phyloP scores from a whole-genome alignment of 2,888 invertebrate species.

The Carpatolechia fugitivella region DNA sequence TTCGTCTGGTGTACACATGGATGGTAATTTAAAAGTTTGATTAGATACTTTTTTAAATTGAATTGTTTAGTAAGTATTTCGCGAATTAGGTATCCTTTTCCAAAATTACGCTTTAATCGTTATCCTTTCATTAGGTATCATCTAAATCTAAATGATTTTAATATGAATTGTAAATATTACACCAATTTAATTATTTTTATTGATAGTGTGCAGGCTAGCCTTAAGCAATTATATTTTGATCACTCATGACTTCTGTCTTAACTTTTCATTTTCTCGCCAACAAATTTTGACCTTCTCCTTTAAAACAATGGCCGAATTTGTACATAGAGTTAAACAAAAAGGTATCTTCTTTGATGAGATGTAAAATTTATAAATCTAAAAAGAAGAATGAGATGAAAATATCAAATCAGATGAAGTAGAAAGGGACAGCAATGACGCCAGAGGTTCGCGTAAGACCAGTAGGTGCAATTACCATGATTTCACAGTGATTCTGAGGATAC shows the following conservation, averaged over 20 bases:
- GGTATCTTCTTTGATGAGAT: constrained; percentile 22
- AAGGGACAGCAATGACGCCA: constrained; percentile 56
- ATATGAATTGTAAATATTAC: too few relatives aligned
- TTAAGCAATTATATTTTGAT: constrained; percentile 29
- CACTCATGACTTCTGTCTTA: constrained; percentile 24
- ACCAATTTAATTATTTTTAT: too few relatives aligned
- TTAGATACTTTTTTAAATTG: too few relatives aligned
- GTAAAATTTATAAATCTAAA: constrained; percentile 43
- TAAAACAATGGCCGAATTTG: background rate
- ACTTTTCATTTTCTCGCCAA: background rate
- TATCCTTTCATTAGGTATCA: too few relatives aligned
- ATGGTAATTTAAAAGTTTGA: background rate
- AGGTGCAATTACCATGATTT: constrained; percentile 70
- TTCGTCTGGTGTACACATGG: background rate
- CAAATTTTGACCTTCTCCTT: background rate
- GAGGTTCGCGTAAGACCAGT: constrained; percentile 63
- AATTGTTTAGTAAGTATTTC: too few relatives aligned
- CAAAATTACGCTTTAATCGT: too few relatives aligned
- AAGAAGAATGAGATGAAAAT: constrained; percentile 39
- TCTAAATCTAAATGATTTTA: too few relatives aligned
- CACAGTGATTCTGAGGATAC: constrained; percentile 40
- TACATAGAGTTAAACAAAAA: background rate
- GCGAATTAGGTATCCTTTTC: too few relatives aligned
- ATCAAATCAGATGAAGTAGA: constrained; percentile 35
- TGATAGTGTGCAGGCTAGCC: constrained; percentile 18